These are phyloP conservation scores for Brenthis ino DNA, from an alignment of 2,888 invertebrate species.

Conservation along the genomic window DNA sequence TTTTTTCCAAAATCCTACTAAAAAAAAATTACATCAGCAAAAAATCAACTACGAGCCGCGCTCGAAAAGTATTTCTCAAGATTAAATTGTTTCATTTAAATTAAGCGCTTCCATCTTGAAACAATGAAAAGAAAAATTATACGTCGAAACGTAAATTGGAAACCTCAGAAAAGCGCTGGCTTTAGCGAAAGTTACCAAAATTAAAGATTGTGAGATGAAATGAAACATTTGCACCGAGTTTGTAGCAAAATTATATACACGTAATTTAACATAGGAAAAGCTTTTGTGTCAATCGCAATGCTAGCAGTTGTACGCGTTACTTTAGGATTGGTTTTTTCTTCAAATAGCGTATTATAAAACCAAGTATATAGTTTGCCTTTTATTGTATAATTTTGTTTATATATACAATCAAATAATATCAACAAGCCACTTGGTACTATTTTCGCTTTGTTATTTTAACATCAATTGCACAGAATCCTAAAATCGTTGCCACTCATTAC, in stretches of 20 bases:
- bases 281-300: slow-evolving; percentile 1
- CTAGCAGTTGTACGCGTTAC: no score
- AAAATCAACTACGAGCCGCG: slow-evolving; percentile 18
- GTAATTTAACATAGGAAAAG: slow-evolving; percentile 7
- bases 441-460: no score
- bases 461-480: no score
- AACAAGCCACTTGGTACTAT: no score
- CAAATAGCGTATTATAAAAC: not conserved
- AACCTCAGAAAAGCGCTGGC: slow-evolving; percentile 47
- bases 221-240: slow-evolving; percentile 25
- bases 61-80: slow-evolving; percentile 32
- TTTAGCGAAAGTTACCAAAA: slow-evolving; percentile 48
- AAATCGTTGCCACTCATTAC: no score
- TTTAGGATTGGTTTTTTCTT: not conserved
- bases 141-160: slow-evolving; percentile 53
- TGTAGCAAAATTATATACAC: slow-evolving; percentile 15
- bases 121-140: slow-evolving; percentile 50
- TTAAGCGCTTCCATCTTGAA: slow-evolving; percentile 45
- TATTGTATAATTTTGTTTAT: no score
- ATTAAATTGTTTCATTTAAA: slow-evolving; percentile 44
- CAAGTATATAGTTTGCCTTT: no score
- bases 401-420: no score
- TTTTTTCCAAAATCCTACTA: not conserved
- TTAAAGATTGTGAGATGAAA: slow-evolving; percentile 46
- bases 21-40: slow-evolving; percentile 11